Evolutionary conservation across 2,113 vertebrate genomes (phyloP).

Genomic region (Seriola rivoliana): DNA sequence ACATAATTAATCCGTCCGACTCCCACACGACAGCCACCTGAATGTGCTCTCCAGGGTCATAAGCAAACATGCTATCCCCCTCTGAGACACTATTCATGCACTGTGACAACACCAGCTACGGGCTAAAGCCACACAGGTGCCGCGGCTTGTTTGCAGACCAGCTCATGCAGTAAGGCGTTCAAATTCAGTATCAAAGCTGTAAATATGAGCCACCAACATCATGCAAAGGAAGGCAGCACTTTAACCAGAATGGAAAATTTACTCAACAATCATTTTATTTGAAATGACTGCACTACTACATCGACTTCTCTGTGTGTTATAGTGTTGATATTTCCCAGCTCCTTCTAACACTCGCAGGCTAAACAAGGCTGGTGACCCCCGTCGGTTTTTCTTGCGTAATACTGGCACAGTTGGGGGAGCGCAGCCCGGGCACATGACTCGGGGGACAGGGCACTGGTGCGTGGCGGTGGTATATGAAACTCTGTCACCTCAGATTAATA

Average conservation of each 20-base stretch:
- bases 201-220: neutral
- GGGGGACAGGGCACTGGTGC: constrained; percentile 72
- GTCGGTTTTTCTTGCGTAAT: constrained; percentile 62
- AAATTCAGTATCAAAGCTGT: constrained; percentile 1
- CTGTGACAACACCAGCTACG: constrained; percentile 64
- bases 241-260: neutral
- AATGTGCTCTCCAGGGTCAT: constrained; percentile 54
- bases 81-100: constrained; percentile 51
- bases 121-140: constrained; percentile 46
- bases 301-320: neutral
- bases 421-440: constrained; percentile 58
- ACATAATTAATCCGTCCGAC: constrained; percentile 69
- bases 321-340: constrained; percentile 1
- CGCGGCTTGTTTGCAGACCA: constrained; percentile 33
- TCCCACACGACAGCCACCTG: constrained; percentile 56
- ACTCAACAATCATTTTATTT: neutral
- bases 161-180: constrained; percentile 18
- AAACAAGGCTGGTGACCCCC: constrained; percentile 22
- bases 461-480: constrained; percentile 63
- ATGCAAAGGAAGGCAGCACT: neutral
- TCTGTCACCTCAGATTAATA: constrained; percentile 77
- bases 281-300: neutral
- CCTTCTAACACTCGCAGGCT: constrained; percentile 17
- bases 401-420: constrained; percentile 40
- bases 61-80: constrained; percentile 58